Evolutionary conservation across 2,888 invertebrate species (phyloP).

Genomic region (Sisyra nigra): DNA sequence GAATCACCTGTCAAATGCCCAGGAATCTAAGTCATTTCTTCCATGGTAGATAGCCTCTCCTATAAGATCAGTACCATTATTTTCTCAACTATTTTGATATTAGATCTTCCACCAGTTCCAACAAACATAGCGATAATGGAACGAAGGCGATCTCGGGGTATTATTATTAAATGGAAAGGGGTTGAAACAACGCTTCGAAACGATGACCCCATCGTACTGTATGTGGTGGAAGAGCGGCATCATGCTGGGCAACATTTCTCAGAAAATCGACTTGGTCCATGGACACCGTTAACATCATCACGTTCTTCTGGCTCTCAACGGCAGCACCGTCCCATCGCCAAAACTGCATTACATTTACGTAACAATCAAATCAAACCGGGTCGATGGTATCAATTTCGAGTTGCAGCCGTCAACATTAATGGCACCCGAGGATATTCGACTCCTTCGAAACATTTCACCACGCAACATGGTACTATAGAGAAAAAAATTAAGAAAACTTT

Average conservation of each 20-base stretch:
- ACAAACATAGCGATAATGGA: conserved; percentile 40
- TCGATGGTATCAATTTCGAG: conserved; percentile 64
- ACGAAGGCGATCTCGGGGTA: conserved; percentile 30
- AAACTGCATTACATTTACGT: too few relatives aligned
- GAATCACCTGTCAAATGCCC: conserved; percentile 44
- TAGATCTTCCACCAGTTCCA: conserved; percentile 46
- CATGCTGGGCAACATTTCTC: conserved; percentile 49
- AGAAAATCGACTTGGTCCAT: conserved; percentile 44
- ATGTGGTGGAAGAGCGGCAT: conserved; percentile 52
- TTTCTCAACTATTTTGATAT: conserved; percentile 9
- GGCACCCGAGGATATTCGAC: conserved; percentile 57
- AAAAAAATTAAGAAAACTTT: conserved; percentile 13
- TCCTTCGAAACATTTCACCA: conserved; percentile 39
- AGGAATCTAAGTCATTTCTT: neutral
- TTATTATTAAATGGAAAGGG: conserved; percentile 26
- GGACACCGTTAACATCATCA: conserved; percentile 39
- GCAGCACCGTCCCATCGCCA: too few relatives aligned
- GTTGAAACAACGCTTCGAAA: conserved; percentile 16
- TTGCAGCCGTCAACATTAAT: conserved; percentile 53
- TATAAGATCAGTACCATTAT: too few relatives aligned
- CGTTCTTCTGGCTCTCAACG: conserved; percentile 35
- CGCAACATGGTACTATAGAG: conserved; percentile 20
- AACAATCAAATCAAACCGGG: conserved; percentile 42
- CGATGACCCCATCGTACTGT: conserved; percentile 24
- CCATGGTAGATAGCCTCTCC: too few relatives aligned